Evolutionary conservation across 2,888 invertebrate species (phyloP), one percentile per base, ranked within the genome.

Genomic region (Ormyrus thymus): DNA sequence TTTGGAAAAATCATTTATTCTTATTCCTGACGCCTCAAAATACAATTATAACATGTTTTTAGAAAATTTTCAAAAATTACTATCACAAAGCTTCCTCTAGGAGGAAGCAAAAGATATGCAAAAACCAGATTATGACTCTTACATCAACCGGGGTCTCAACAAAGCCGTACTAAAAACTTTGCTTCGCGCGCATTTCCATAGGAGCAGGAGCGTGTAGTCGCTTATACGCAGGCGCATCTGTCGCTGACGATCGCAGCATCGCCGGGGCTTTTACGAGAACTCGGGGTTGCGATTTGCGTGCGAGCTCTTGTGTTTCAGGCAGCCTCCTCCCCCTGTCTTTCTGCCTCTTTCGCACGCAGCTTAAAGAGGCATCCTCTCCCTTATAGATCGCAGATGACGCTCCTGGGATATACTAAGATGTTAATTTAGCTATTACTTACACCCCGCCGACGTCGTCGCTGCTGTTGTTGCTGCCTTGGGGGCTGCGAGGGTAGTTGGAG

Each of bases 391-490:
- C 88, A 88, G 88, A 88, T 88, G 88, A 88, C 88, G 88, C 88
- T 87, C 85, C 80, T 69, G 86, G 87, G 87, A 87, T 88, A 86
- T 86, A 86, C 87, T 84, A 86, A 86, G 86, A 89, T 88, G 88
- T 88, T 88, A 88, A 89, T 88, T 88, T 85, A 87, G 85, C 88
- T 87, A 88, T 88, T 88, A 88, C 87, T 88, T 87, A 86, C 87
- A 87, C 83, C 82, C 83, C 81, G 82, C 82, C 81, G 79, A 80
- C 83, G 84, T 83, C 48, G 51, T 64, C 53, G 15, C 51, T 59
- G 43, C 29, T 29, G 29, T 29, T 29, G 29, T 29, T 29, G 29
- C 46, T 62, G 68, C 72, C 69, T 64, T 10, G 83, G 82, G 29
- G 83, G 76, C 83, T 83, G 82, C 83, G 83, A 82, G 82, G 84